These are phyloP conservation scores for Salticus scenicus DNA, from an alignment of 2,888 invertebrate genomes.

Conservation along the genomic window DNA sequence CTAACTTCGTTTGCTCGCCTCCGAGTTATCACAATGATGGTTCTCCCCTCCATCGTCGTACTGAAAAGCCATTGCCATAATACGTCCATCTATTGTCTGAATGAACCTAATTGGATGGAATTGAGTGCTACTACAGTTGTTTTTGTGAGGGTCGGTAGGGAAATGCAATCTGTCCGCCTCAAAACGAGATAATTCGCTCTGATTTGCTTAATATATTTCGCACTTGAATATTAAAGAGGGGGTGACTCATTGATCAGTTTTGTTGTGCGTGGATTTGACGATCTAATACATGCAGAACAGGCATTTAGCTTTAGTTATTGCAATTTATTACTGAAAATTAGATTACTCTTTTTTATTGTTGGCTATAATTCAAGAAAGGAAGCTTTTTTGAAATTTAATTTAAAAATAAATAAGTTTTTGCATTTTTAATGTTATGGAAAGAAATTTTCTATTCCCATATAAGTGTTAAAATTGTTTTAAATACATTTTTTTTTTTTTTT, in stretches of 20 bases:
- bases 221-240: neutral
- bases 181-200: neutral
- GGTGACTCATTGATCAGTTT: neutral
- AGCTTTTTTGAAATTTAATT: too few species aligned
- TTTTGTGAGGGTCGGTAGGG: neutral
- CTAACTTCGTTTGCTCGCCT: conserved; percentile 50
- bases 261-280: too few species aligned
- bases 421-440: too few species aligned
- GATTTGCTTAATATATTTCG: neutral
- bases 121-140: conserved; percentile 17
- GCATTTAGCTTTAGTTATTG: too few species aligned
- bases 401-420: too few species aligned
- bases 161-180: neutral
- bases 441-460: too few species aligned
- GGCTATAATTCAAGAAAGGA: too few species aligned
- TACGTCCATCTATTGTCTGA: conserved; percentile 46
- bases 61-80: neutral
- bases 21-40: neutral
- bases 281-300: too few species aligned
- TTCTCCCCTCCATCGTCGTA: neutral
- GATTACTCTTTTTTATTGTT: too few species aligned
- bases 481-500: too few species aligned
- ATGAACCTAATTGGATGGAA: conserved; percentile 59
- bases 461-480: too few species aligned
- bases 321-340: too few species aligned